Percentiles rank a stretch among this genome's conserved stretches.
These are phyloP conservation scores for Emydura subglobosa DNA, from an alignment of 2,113 vertebrate genomes.

Conservation along the genomic window DNA sequence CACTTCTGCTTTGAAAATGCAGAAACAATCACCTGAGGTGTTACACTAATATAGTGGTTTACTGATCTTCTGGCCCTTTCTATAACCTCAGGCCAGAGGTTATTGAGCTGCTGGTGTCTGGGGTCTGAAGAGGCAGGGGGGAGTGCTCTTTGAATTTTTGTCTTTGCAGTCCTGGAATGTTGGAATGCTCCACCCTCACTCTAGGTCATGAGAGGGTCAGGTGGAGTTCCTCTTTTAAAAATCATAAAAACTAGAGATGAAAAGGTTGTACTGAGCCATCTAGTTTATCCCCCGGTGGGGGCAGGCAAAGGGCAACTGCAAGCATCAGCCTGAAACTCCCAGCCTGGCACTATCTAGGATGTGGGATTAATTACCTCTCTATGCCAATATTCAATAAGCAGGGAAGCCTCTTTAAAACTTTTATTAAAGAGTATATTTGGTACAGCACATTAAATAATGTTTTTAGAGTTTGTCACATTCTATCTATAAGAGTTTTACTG, in stretches of 20 bases:
- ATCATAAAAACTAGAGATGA: slow-evolving; percentile 47
- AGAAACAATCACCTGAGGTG: slow-evolving; percentile 43
- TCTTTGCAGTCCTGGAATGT: slow-evolving; percentile 27
- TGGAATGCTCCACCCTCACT: slow-evolving; percentile 41
- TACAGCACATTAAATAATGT: background rate
- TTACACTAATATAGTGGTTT: slow-evolving; percentile 22
- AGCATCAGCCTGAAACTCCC: slow-evolving; percentile 25
- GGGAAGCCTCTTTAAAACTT: slow-evolving; percentile 1
- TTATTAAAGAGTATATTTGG: slow-evolving; percentile 15
- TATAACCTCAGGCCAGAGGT: slow-evolving; percentile 49
- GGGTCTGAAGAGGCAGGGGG: slow-evolving; percentile 58
- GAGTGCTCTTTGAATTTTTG: slow-evolving; percentile 60
- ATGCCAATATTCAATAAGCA: background rate
- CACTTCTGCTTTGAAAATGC: slow-evolving; percentile 49
- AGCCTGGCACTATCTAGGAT: slow-evolving; percentile 10
- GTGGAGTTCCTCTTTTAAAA: slow-evolving; percentile 43
- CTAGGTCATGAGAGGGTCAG: slow-evolving; percentile 56
- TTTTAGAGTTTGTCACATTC: background rate
- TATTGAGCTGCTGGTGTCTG: slow-evolving; percentile 44
- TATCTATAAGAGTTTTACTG: background rate
- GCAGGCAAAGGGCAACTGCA: slow-evolving; percentile 50
- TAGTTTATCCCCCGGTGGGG: slow-evolving; percentile 42
- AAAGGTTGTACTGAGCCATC: slow-evolving; percentile 12
- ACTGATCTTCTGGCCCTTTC: slow-evolving; percentile 49
- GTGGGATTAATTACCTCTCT: slow-evolving; percentile 42